Conservation (phyloP, 2,888 invertebrate genomes). For the Diarsia dahlii region DNA sequence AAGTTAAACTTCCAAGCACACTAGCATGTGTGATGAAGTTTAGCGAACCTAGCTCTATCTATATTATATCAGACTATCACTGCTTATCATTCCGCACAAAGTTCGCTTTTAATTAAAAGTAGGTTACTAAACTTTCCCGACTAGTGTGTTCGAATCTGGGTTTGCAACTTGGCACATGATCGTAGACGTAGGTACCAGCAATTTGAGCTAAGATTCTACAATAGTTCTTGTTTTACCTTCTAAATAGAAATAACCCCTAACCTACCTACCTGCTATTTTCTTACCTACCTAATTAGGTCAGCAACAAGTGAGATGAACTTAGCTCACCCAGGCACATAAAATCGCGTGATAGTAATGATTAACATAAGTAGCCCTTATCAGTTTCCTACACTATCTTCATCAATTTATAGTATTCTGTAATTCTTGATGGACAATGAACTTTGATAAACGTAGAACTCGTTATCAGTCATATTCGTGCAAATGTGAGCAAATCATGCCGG, state of each 20-base stretch:
- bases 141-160: neutral
- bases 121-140: constrained; percentile 27
- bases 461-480: constrained; percentile 58
- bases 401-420: neutral
- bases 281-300: constrained; percentile 1
- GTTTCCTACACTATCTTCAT: neutral
- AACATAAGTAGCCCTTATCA: constrained; percentile 3
- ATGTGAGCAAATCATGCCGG: constrained; percentile 28
- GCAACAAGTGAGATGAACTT: constrained; percentile 1
- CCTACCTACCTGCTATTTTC: neutral
- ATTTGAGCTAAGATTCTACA: neutral
- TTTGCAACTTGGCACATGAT: neutral
- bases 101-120: constrained; percentile 13
- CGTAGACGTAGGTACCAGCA: no score
- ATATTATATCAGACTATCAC: constrained; percentile 6
- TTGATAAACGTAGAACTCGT: constrained; percentile 31
- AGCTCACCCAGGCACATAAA: neutral
- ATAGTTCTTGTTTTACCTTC: neutral
- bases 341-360: neutral
- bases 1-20: no score
- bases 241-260: neutral
- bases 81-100: constrained; percentile 24
- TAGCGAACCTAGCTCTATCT: neutral
- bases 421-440: constrained; percentile 70
- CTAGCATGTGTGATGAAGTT: constrained; percentile 7